Conservation (phyloP, 2,888 invertebrate genomes). For the Drosophila basisetae region DNA sequence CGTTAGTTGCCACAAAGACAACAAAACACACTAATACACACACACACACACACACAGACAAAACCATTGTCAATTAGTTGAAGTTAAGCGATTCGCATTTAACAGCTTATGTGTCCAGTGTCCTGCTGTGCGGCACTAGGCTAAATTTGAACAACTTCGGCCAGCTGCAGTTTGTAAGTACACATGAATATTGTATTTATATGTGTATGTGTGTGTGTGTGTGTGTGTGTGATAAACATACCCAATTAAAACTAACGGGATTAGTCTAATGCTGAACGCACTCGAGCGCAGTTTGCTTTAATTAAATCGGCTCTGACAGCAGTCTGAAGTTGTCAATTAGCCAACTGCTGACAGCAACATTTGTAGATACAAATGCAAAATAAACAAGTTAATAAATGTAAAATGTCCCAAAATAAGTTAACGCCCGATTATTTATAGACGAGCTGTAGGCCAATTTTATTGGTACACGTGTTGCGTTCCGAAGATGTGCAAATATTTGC, state of each 20-base stretch:
- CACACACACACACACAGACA: constrained; percentile 9
- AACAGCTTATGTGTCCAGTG: constrained; percentile 49
- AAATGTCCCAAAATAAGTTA: constrained; percentile 54
- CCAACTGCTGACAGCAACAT: not conserved
- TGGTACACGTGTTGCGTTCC: constrained; percentile 52
- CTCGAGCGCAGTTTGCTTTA: constrained; percentile 70
- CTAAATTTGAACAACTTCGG: constrained; percentile 24
- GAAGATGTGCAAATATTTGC: constrained; percentile 56
- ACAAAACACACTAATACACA: constrained; percentile 10
- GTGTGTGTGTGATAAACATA: constrained; percentile 64
- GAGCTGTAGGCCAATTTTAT: constrained; percentile 27
- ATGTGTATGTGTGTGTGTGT: constrained; percentile 23
- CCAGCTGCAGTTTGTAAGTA: constrained; percentile 46
- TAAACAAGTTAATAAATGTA: constrained; percentile 49
- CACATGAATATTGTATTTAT: not conserved
- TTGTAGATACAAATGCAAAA: constrained; percentile 3
- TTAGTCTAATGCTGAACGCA: constrained; percentile 62
- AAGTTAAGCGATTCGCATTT: constrained; percentile 62
- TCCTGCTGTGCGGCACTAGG: constrained; percentile 55
- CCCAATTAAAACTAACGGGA: constrained; percentile 76
- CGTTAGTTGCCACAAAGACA: constrained; percentile 24
- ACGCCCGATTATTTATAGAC: constrained; percentile 44
- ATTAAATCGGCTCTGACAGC: constrained; percentile 69
- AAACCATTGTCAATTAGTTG: constrained; percentile 70
- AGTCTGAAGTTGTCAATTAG: constrained; percentile 71